A percentile compares a stretch with the other conserved stretches of the same genome.
These are phyloP conservation scores for Drosophila paulistorum DNA, from an alignment of 1,140 invertebrate genomes.

Conservation along the genomic window DNA sequence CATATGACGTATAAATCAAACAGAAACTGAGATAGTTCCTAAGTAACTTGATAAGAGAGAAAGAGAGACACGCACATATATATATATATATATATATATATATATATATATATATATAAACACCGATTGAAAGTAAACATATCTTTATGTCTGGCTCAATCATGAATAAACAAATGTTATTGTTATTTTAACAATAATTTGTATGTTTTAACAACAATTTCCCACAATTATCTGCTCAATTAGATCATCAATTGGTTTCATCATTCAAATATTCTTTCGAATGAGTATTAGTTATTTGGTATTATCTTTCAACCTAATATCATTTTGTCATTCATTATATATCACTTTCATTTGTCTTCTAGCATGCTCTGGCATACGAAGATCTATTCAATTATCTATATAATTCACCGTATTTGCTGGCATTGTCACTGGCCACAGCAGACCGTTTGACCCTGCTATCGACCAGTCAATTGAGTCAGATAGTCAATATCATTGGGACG, in stretches of 20 bases:
- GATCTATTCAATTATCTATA: slow-evolving; percentile 91
- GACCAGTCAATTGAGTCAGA: slow-evolving; percentile 86
- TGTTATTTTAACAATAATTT: no score
- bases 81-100: no score
- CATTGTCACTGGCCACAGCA: slow-evolving; percentile 90
- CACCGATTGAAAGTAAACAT: no score
- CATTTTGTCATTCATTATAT: no score
- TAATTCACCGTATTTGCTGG: slow-evolving; percentile 91
- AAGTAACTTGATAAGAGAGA: not conserved
- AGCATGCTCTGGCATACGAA: slow-evolving; percentile 90
- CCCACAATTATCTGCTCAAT: no score
- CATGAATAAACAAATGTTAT: not conserved
- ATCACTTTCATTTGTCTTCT: slow-evolving; percentile 9
- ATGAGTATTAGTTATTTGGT: no score
- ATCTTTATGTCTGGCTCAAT: not conserved
- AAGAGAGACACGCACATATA: not conserved
- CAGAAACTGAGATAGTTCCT: not conserved
- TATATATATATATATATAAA: no score
- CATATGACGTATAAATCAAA: not conserved
- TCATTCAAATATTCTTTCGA: no score
- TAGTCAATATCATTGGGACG: slow-evolving; percentile 89
- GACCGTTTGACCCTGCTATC: slow-evolving; percentile 86
- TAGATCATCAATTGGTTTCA: no score
- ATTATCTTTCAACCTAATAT: no score
- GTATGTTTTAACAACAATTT: no score